Percentiles rank a stretch among this genome's conserved stretches.
phyloP scores from a whole-genome alignment of 35 echinoderm and acorn worm species.

The Lytechinus variegatus region DNA sequence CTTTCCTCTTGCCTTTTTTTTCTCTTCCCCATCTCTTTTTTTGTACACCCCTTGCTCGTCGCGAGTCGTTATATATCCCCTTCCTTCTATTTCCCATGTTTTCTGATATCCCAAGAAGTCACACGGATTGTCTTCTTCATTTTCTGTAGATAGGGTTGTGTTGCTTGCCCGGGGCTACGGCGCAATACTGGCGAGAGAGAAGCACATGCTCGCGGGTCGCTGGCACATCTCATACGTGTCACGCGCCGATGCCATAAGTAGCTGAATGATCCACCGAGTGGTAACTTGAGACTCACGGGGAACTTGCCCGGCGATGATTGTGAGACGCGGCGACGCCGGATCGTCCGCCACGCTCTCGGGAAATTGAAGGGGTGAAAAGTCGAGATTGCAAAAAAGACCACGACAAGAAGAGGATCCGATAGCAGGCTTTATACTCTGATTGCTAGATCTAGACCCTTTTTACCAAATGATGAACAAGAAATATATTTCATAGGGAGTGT shows the following conservation, averaged over 20 bases:
- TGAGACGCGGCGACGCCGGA: constrained; percentile 43
- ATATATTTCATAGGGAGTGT: not conserved
- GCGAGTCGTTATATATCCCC: not conserved
- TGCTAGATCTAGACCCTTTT: not conserved
- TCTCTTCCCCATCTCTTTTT: not conserved
- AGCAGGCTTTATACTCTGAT: not conserved
- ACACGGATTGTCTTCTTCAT: constrained; percentile 31
- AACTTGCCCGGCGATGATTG: constrained; percentile 43
- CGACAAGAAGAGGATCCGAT: not conserved
- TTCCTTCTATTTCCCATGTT: constrained; percentile 14
- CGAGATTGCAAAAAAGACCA: constrained; percentile 32
- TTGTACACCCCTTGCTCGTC: not conserved
- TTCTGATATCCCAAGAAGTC: constrained; percentile 31
- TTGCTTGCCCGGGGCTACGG: constrained; percentile 42
- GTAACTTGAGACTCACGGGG: constrained; percentile 51
- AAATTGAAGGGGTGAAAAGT: constrained; percentile 56
- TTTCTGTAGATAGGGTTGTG: constrained; percentile 48
- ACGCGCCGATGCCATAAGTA: constrained; percentile 47
- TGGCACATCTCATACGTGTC: constrained; percentile 37
- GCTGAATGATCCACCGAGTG: constrained; percentile 54
- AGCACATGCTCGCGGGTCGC: constrained; percentile 40
- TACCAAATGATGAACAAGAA: not conserved
- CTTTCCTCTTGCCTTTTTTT: not conserved
- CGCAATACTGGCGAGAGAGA: not conserved
- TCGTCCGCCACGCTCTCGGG: constrained; percentile 42